A percentile compares a stretch with the other conserved stretches of the same genome.
Evolutionary conservation across 1,140 invertebrate genomes (phyloP).

Genomic region (Chymomyza costata): DNA sequence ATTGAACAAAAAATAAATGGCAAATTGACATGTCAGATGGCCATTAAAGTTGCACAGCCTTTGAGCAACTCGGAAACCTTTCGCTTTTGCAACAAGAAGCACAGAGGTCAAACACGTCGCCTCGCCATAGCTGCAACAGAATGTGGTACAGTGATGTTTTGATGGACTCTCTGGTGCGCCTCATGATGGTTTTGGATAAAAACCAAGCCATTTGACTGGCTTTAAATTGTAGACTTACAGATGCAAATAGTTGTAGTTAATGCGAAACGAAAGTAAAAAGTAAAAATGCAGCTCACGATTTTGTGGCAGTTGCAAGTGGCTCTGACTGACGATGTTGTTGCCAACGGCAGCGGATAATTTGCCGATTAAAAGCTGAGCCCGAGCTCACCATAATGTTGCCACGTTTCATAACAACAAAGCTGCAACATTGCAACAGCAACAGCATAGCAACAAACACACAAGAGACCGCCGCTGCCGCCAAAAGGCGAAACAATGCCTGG

Average conservation of each 20-base stretch:
- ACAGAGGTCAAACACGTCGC: conserved; percentile 42
- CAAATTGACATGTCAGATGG: conserved; percentile 42
- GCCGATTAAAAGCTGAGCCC: conserved; percentile 25
- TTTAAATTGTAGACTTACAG: conserved; percentile 22
- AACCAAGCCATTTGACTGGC: conserved; percentile 7
- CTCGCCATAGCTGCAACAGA: too few species aligned
- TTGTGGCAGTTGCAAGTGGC: conserved; percentile 2
- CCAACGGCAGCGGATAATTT: conserved; percentile 27
- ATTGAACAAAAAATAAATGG: conserved; percentile 36
- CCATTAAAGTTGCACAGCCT: conserved; percentile 32
- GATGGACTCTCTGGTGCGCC: too few species aligned
- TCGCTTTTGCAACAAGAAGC: too few species aligned
- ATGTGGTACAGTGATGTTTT: too few species aligned
- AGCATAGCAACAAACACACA: conserved; percentile 63
- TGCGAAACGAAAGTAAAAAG: conserved; percentile 30
- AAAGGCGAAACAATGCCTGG: conserved; percentile 62
- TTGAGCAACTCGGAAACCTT: too few species aligned
- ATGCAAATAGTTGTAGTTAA: conserved; percentile 28
- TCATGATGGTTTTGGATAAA: too few species aligned
- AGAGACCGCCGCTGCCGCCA: too few species aligned
- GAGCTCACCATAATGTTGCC: too few species aligned
- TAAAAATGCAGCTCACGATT: conserved; percentile 46
- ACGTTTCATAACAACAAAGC: too few species aligned
- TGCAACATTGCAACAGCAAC: too few species aligned
- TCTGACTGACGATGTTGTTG: too few species aligned